Evolutionary conservation across 1,140 invertebrate genomes (phyloP).

Genomic region (Solenopsis fugax): DNA sequence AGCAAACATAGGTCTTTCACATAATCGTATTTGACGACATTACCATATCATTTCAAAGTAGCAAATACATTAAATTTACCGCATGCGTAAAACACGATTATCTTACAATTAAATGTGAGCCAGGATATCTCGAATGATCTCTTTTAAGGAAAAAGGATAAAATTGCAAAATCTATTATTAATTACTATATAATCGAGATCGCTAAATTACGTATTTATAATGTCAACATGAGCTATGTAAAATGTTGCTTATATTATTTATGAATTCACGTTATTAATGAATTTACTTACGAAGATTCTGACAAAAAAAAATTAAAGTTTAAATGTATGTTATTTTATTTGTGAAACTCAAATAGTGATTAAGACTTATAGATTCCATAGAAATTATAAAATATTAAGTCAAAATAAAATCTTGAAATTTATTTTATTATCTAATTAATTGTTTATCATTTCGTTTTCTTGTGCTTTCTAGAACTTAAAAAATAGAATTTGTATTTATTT

Average conservation of each 20-base stretch:
- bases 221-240: neutral
- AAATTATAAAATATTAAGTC: neutral
- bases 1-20: neutral
- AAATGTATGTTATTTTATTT: neutral
- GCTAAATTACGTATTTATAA: neutral
- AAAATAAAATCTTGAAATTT: neutral
- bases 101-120: neutral
- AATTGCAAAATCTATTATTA: neutral
- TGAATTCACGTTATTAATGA: conserved; percentile 12
- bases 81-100: neutral
- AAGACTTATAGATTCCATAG: neutral
- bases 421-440: too few relatives aligned
- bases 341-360: neutral
- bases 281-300: neutral
- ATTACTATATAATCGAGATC: neutral
- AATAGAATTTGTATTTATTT: neutral
- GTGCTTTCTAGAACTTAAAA: neutral
- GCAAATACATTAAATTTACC: neutral
- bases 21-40: neutral
- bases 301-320: neutral
- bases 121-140: neutral
- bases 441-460: neutral
- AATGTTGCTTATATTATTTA: neutral
- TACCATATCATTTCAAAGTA: neutral
- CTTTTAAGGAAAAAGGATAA: neutral